Evolutionary conservation across 1,140 invertebrate species (phyloP).

Genomic region (Chrysomallon squamiferum): DNA sequence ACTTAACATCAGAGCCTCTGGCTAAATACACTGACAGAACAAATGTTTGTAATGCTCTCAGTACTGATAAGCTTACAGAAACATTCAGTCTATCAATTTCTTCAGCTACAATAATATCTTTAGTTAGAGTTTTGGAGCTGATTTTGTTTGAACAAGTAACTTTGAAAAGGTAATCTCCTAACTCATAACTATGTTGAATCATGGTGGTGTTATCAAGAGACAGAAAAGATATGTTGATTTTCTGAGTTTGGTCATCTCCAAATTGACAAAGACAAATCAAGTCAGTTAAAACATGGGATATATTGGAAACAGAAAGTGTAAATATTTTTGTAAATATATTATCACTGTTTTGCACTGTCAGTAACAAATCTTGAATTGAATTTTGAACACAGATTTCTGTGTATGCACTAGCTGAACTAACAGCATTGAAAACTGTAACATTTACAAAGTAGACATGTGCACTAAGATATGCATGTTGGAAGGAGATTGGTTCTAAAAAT

Average conservation of each 20-base stretch:
- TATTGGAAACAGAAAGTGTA: not conserved
- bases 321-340: constrained; percentile 5
- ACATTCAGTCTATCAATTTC: constrained; percentile 15
- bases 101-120: constrained; percentile 22
- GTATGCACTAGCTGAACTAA: constrained; percentile 2
- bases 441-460: constrained; percentile 18
- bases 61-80: not conserved
- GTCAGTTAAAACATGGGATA: not conserved
- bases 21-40: constrained; percentile 7
- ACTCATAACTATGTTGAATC: constrained; percentile 16
- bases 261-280: constrained; percentile 14
- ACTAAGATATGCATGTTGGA: constrained; percentile 19
- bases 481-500: constrained; percentile 10
- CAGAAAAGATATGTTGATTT: not conserved
- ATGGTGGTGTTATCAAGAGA: not conserved
- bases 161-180: constrained; percentile 17
- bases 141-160: constrained; percentile 33
- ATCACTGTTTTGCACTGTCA: constrained; percentile 7
- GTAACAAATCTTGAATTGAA: not conserved
- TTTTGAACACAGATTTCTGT: constrained; percentile 11
- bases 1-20: constrained; percentile 29
- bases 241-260: constrained; percentile 20
- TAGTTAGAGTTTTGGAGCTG: constrained; percentile 12
- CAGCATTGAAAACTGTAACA: constrained; percentile 22
- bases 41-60: constrained; percentile 4